Percentiles rank a stretch among this genome's conserved stretches.
phyloP scores from a whole-genome alignment of 2,888 invertebrate species.

The Lordiphosa fenestrarum region DNA sequence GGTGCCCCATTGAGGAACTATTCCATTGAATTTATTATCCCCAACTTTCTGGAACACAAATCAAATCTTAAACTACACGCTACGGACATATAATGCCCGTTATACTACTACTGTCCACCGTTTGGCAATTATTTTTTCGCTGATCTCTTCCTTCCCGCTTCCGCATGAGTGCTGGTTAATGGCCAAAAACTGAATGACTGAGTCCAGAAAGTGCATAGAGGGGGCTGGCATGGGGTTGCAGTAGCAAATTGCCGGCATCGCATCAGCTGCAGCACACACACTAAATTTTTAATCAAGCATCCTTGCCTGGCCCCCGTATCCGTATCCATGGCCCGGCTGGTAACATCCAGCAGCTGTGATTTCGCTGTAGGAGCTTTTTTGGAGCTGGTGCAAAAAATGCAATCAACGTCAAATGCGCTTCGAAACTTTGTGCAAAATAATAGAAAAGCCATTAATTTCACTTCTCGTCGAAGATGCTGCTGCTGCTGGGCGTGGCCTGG shows the following conservation, averaged over 20 bases:
- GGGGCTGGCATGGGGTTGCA: background rate
- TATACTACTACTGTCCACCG: constrained; percentile 6
- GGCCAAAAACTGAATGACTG: constrained; percentile 26
- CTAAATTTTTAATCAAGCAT: constrained; percentile 72
- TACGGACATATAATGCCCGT: constrained; percentile 11
- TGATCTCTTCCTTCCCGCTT: constrained; percentile 6
- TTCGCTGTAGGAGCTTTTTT: constrained; percentile 45
- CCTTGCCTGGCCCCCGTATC: constrained; percentile 25
- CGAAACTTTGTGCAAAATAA: constrained; percentile 72
- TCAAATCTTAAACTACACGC: constrained; percentile 6
- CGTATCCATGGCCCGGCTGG: constrained; percentile 21
- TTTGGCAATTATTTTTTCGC: constrained; percentile 20
- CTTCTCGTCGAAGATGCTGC: constrained; percentile 68
- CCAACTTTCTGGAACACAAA: constrained; percentile 3
- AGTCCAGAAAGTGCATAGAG: background rate
- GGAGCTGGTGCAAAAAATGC: constrained; percentile 57
- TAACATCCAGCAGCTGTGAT: constrained; percentile 60
- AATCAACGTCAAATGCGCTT: constrained; percentile 73
- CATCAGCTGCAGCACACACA: constrained; percentile 49
- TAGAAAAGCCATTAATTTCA: constrained; percentile 72
- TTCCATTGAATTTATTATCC: constrained; percentile 2
- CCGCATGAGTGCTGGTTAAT: constrained; percentile 30
- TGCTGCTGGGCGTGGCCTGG: constrained; percentile 14
- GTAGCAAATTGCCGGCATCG: constrained; percentile 51
- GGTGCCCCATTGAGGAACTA: background rate